Base-by-base conservation (phyloP, 2,888 invertebrate genomes). In the Hirtodrosophila trivittata region DNA sequence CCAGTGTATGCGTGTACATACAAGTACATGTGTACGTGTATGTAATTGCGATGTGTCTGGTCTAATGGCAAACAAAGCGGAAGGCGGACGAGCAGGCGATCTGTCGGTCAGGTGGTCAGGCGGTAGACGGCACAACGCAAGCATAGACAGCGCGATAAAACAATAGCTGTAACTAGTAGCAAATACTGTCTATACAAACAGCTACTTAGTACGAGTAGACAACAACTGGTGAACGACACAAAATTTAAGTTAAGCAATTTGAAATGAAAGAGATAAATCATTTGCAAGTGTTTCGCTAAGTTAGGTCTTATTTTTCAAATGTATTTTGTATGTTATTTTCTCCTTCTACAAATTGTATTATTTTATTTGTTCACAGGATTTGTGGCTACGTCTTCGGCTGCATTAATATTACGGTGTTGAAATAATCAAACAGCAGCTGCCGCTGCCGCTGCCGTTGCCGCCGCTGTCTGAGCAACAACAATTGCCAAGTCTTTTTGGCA, bases 391-490 rank as follows among this genome's bases (percentile, higher is more conserved):
- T 70, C 68, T 71, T 75, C 59, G 64, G 54, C 66, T 63, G 54
- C 43, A 54, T 65, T 58, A 55, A 55, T 57, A 63, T 65, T 71
- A 58, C 50, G 51, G 59, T 66, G 55, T 30, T 41, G 41, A 58
- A 65, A 58, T 54, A 56, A 75, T 49, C 59, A 63, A 59, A 60
- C 62, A 58, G 68, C 66, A 66, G 75, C 66, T 65, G 72, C 55
- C 64, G 37, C 38, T 25, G 30, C 28, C 6, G 55, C 49, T 32
- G 66, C 47, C 41, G 59, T 33, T 46, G 33, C 28, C 9, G 38
- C 39, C 10, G 39, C 37, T 33, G 67, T 67, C 62, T 66, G 50
- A 26, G 65, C 65, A 65, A 65, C 65, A 65, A 69, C 74, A 71
- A 64, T 50, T 42, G 14, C 43, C 30, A 28, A 54, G 68, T 21